Percentiles rank a stretch among this genome's conserved stretches.
Conservation (phyloP, 2,113 vertebrate genomes). For the Sphaerodactylus townsendi region DNA sequence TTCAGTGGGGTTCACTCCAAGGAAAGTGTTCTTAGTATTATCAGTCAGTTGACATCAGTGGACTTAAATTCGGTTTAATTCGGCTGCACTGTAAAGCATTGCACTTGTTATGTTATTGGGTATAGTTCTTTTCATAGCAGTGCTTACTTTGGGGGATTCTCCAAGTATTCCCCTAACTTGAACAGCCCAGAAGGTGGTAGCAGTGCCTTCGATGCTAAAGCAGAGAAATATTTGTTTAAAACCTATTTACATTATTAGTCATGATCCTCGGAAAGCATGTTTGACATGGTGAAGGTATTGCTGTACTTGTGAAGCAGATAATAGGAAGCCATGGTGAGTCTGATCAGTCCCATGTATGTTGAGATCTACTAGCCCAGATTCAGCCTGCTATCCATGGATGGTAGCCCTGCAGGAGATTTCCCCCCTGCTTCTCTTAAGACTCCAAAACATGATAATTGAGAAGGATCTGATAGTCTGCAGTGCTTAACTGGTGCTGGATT, state of each 20-base stretch:
- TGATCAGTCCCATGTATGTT: not conserved
- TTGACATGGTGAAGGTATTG: not conserved
- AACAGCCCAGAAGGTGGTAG: not conserved
- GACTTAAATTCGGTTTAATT: not conserved
- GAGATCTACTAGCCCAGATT: not conserved
- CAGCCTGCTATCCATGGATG: not conserved
- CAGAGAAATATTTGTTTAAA: not conserved
- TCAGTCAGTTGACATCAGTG: too few relatives aligned
- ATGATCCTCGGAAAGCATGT: not conserved
- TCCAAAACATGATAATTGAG: not conserved
- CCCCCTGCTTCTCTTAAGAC: not conserved
- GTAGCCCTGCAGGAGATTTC: not conserved
- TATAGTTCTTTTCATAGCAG: not conserved
- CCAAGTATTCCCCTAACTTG: not conserved
- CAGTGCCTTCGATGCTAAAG: not conserved
- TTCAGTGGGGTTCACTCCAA: too few relatives aligned
- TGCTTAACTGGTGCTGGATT: not conserved
- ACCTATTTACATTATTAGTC: not conserved
- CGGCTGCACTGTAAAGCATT: not conserved
- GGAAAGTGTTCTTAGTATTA: too few relatives aligned
- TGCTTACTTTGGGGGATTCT: not conserved
- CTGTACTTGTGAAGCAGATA: not conserved
- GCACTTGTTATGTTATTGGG: not conserved
- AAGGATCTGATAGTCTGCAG: not conserved
- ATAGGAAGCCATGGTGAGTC: not conserved